These are phyloP conservation scores for Camelus dromedarius DNA, from an alignment of 2,113 vertebrate species.

Conservation along the genomic window DNA sequence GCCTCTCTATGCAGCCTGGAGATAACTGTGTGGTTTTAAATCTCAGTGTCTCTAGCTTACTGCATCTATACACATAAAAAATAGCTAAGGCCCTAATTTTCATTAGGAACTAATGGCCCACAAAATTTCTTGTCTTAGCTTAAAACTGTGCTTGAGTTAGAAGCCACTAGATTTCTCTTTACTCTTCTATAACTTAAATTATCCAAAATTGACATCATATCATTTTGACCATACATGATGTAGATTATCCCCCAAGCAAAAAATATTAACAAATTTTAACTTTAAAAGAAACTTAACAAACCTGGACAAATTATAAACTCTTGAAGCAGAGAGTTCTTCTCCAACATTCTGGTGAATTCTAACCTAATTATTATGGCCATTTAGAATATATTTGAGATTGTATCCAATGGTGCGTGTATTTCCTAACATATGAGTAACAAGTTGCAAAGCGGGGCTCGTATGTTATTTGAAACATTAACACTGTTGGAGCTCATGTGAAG, in stretches of 20 bases:
- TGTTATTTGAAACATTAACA: neutral
- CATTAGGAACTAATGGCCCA: constrained; percentile 76
- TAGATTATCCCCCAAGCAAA: constrained; percentile 64
- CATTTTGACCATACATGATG: constrained; percentile 15
- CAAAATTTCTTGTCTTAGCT: constrained; percentile 37
- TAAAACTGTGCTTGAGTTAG: constrained; percentile 71
- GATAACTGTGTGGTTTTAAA: constrained; percentile 60
- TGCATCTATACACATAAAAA: constrained; percentile 64
- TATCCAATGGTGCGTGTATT: neutral
- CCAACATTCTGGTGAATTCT: neutral
- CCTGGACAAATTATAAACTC: neutral
- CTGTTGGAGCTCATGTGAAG: neutral
- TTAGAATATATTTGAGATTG: neutral
- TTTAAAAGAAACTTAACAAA: neutral
- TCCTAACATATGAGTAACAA: neutral
- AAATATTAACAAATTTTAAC: constrained; percentile 44
- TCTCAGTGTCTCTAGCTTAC: constrained; percentile 53
- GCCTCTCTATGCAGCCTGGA: constrained; percentile 19
- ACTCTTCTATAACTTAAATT: constrained; percentile 49
- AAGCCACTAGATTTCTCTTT: constrained; percentile 36
- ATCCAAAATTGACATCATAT: constrained; percentile 39
- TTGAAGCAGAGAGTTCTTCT: neutral
- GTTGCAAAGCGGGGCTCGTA: neutral
- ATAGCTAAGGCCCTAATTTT: constrained; percentile 66
- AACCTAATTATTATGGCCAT: neutral